A percentile compares a stretch with the other conserved stretches of the same genome.
Conservation (phyloP, 2,113 vertebrate species). For the Nothoprocta pentlandii region DNA sequence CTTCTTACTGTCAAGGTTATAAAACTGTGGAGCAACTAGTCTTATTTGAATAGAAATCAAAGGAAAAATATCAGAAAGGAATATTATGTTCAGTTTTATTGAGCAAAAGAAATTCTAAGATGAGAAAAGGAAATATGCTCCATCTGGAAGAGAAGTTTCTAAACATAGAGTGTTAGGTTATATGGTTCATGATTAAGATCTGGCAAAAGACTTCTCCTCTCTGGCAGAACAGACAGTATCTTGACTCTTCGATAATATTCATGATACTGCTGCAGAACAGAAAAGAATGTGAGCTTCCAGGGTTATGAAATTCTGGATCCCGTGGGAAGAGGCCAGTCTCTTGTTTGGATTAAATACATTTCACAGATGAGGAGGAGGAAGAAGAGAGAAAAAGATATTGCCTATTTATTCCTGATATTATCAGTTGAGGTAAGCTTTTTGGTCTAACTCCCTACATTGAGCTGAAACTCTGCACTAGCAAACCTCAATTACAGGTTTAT, state of each 20-base stretch:
- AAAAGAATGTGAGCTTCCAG: slow-evolving; percentile 30
- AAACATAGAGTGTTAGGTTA: slow-evolving; percentile 66
- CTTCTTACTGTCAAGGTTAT: not conserved
- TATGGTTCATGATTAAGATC: slow-evolving; percentile 60
- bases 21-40: not conserved
- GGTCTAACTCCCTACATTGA: not conserved
- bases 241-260: slow-evolving; percentile 53
- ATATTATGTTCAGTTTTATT: slow-evolving; percentile 15
- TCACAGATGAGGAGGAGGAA: slow-evolving; percentile 38
- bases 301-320: slow-evolving; percentile 35
- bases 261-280: slow-evolving; percentile 36
- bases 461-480: not conserved
- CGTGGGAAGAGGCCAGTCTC: slow-evolving; percentile 45
- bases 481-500: not conserved
- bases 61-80: slow-evolving; percentile 20
- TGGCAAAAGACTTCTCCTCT: slow-evolving; percentile 51
- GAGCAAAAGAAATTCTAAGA: slow-evolving; percentile 46
- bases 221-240: slow-evolving; percentile 69
- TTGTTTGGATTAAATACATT: slow-evolving; percentile 23
- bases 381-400: not conserved
- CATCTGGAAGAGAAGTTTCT: slow-evolving; percentile 62
- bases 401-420: slow-evolving; percentile 3
- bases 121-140: slow-evolving; percentile 46
- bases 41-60: not conserved
- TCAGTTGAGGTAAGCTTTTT: not conserved